Percentiles rank a stretch among this genome's conserved stretches.
phyloP scores from a whole-genome alignment of 2,113 vertebrate genomes.

The Gobiocypris rarus region DNA sequence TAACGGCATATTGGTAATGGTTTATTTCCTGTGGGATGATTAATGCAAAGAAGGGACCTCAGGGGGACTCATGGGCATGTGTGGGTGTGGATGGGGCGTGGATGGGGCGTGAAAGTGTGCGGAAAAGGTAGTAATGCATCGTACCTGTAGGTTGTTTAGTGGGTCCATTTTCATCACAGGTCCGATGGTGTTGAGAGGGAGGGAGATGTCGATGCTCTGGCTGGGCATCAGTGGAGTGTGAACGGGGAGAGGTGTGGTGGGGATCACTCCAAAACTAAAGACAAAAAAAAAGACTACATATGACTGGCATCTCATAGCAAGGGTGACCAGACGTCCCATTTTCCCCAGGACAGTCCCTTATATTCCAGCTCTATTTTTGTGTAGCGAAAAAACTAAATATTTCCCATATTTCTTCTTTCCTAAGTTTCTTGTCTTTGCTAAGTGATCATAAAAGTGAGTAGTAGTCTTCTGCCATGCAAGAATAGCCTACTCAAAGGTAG shows the following conservation, averaged over 20 bases:
- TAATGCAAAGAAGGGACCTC: neutral
- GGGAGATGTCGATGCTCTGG: constrained; percentile 93
- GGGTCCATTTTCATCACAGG: constrained; percentile 99
- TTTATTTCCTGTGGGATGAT: constrained; percentile 8
- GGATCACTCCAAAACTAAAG: constrained; percentile 91
- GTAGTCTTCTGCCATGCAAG: no score
- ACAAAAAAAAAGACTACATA: neutral
- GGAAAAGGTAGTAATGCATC: neutral
- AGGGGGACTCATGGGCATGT: neutral
- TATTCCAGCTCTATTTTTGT: no score
- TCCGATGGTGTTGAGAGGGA: constrained; percentile 95
- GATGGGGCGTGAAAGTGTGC: neutral
- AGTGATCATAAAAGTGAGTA: no score
- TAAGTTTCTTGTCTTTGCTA: no score
- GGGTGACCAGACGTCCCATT: no score
- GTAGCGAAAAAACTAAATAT: no score
- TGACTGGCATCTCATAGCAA: neutral
- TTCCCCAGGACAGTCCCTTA: no score
- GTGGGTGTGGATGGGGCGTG: neutral
- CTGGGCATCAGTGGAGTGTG: constrained; percentile 98
- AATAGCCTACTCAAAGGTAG: no score
- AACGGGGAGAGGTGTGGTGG: constrained; percentile 90
- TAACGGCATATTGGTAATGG: neutral
- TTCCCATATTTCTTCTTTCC: no score
- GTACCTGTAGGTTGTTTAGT: constrained; percentile 97